A percentile compares a stretch with the other conserved stretches of the same genome.
Conservation (phyloP, 2,113 vertebrate genomes). For the Sigmodon hispidus region DNA sequence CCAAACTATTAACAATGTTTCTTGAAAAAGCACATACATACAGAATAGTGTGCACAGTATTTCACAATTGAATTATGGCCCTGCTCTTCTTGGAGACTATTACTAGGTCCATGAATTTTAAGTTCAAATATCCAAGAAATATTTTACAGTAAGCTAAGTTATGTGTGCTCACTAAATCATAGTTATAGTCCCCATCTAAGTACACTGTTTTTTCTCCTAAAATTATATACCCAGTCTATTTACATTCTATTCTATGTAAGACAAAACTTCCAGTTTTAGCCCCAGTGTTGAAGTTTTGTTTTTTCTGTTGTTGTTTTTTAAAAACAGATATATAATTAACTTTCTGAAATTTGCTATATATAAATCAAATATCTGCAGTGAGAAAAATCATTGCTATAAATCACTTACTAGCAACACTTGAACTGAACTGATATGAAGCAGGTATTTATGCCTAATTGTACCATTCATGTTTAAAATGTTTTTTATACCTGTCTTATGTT, state of each 20-base stretch:
- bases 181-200: conserved; percentile 29
- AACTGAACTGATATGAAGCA: background rate
- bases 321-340: background rate
- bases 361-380: conserved; percentile 7
- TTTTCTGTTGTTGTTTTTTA: background rate
- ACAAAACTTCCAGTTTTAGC: background rate
- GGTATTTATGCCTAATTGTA: background rate
- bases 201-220: background rate
- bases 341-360: background rate
- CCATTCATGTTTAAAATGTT: background rate
- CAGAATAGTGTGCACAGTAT: background rate
- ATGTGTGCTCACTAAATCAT: conserved; percentile 40
- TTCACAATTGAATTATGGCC: background rate
- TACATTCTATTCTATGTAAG: background rate
- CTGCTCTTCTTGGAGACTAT: background rate
- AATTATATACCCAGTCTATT: conserved; percentile 10
- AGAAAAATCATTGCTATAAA: background rate
- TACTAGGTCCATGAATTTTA: background rate
- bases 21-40: background rate
- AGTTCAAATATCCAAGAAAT: conserved; percentile 12
- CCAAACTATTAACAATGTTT: background rate
- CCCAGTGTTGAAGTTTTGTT: background rate
- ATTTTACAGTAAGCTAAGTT: conserved; percentile 39
- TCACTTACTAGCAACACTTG: background rate
- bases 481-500: background rate